Percentiles rank a stretch among this genome's conserved stretches.
These are phyloP conservation scores for Hydrochoerus hydrochaeris DNA, from an alignment of 2,113 vertebrate genomes.

Conservation along the genomic window DNA sequence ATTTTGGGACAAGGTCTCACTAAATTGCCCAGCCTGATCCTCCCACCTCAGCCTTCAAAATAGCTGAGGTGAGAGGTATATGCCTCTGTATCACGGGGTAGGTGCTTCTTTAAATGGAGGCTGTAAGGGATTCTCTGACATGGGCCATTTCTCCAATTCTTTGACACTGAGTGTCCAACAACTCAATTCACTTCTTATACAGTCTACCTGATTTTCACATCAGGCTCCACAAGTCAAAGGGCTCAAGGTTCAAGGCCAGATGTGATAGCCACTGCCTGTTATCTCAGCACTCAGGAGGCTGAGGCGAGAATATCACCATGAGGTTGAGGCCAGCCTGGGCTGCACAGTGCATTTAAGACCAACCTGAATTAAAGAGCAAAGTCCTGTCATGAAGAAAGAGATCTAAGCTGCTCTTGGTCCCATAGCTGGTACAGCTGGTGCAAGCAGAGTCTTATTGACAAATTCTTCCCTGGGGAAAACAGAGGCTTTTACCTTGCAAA, in stretches of 20 bases:
- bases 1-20: not conserved
- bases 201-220: not conserved
- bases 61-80: not conserved
- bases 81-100: not conserved
- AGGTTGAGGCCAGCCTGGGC: too few species aligned
- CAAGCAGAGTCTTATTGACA: not conserved
- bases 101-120: not conserved
- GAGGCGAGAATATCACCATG: too few species aligned
- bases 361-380: too few species aligned
- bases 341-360: too few species aligned
- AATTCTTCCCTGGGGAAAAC: not conserved
- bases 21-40: not conserved
- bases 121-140: not conserved
- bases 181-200: not conserved
- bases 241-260: not conserved
- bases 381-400: not conserved
- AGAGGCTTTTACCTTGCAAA: not conserved
- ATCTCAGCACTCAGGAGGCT: too few species aligned
- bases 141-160: not conserved
- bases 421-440: not conserved
- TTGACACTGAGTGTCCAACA: not conserved
- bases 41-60: not conserved
- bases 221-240: not conserved
- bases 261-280: too few species aligned
- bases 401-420: not conserved